These are phyloP conservation scores for Rhabdophis nuchalis DNA, from an alignment of 2,797 vertebrate genomes.

Conservation along the genomic window DNA sequence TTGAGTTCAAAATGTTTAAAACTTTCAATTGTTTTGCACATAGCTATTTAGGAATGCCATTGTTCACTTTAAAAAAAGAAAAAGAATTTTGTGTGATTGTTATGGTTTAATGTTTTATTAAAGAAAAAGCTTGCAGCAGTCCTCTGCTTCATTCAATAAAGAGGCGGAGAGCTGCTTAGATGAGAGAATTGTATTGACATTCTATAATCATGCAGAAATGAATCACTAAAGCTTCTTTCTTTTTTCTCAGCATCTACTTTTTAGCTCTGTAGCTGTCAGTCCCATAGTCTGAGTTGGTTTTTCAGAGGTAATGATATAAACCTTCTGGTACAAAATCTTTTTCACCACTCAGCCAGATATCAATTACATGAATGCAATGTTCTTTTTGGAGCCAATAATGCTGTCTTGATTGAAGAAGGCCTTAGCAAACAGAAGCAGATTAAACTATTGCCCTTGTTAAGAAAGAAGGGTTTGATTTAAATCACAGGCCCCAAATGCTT, in stretches of 20 bases:
- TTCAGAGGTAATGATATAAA: background rate
- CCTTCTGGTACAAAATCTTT: background rate
- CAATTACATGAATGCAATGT: background rate
- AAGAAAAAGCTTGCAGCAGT: background rate
- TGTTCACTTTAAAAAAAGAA: background rate
- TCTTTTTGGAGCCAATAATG: background rate
- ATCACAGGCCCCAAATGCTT: background rate
- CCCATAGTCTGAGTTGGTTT: background rate
- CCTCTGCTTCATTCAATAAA: background rate
- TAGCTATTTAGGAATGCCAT: constrained; percentile 13
- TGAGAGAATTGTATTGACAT: background rate
- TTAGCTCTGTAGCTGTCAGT: background rate
- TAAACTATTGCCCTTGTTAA: background rate
- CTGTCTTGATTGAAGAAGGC: background rate
- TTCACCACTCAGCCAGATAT: background rate
- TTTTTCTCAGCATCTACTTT: background rate
- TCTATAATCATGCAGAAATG: background rate
- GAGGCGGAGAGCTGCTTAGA: background rate
- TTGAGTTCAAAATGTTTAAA: background rate
- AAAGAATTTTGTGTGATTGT: background rate
- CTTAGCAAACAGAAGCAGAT: background rate
- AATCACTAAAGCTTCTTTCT: background rate
- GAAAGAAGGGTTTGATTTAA: background rate
- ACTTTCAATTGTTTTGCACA: background rate
- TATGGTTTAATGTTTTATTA: background rate